phyloP scores from a whole-genome alignment of 2,888 invertebrate genomes.

The Bedellia somnulentella region DNA sequence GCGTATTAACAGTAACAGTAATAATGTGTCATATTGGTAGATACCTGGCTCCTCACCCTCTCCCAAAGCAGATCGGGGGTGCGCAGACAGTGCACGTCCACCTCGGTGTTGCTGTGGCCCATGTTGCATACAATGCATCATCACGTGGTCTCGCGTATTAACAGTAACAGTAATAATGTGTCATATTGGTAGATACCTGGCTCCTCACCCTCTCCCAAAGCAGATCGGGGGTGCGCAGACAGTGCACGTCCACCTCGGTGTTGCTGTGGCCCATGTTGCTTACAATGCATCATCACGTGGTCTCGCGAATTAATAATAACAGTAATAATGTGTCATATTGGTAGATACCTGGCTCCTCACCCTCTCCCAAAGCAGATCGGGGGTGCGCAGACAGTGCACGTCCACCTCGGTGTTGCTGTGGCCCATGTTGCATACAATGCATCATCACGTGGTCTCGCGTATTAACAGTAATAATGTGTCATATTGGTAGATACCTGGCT shows the following conservation, averaged over 20 bases:
- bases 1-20: too few species aligned
- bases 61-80: conserved; percentile 92
- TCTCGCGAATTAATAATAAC: too few species aligned
- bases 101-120: conserved; percentile 97
- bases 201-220: conserved; percentile 97
- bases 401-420: conserved; percentile 96
- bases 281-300: conserved; percentile 83
- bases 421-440: conserved; percentile 96
- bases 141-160: too few species aligned
- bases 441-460: too few species aligned
- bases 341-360: too few species aligned
- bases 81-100: conserved; percentile 83
- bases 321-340: too few species aligned
- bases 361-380: conserved; percentile 92
- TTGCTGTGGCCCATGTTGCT: conserved; percentile 98
- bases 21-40: too few species aligned
- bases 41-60: conserved; percentile 83
- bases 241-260: conserved; percentile 89
- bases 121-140: conserved; percentile 95
- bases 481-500: too few species aligned
- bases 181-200: too few species aligned
- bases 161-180: too few species aligned
- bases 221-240: conserved; percentile 88
- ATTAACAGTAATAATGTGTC: too few species aligned
- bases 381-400: conserved; percentile 82